phyloP scores from a whole-genome alignment of 1,140 invertebrate genomes.

The Delia radicum region DNA sequence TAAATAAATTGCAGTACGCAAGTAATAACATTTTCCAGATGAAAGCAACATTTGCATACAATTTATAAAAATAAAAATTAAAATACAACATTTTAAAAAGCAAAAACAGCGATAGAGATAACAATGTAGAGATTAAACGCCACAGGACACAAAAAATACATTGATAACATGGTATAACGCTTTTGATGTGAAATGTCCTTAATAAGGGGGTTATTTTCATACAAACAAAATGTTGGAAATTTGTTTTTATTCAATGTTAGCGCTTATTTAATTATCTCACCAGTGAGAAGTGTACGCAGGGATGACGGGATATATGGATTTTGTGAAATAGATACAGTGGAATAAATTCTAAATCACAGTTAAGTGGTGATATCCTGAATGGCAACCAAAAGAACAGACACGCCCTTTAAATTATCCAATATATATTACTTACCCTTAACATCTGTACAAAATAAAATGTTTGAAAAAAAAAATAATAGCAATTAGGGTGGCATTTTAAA shows the following conservation, averaged over 20 bases:
- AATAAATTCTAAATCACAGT: neutral
- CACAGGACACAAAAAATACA: neutral
- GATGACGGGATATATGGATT: neutral
- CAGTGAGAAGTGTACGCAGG: neutral
- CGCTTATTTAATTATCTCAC: neutral
- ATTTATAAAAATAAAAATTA: neutral
- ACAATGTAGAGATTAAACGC: neutral
- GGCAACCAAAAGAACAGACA: neutral
- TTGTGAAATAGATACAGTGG: neutral
- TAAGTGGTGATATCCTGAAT: neutral
- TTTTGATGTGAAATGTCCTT: neutral
- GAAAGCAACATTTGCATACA: neutral
- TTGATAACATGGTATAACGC: neutral
- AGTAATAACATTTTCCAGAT: neutral
- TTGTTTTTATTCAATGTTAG: neutral
- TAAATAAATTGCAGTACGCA: neutral
- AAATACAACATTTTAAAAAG: neutral
- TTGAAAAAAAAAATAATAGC: too few relatives aligned
- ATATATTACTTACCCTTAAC: neutral
- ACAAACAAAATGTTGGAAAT: neutral
- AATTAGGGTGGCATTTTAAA: too few relatives aligned
- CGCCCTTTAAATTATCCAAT: neutral
- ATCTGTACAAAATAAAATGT: neutral
- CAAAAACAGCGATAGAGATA: neutral
- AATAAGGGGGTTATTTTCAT: neutral